Percentiles rank a stretch among this genome's conserved stretches.
phyloP scores from a whole-genome alignment of 2,113 vertebrate genomes.

The Chelonoidis abingdonii region DNA sequence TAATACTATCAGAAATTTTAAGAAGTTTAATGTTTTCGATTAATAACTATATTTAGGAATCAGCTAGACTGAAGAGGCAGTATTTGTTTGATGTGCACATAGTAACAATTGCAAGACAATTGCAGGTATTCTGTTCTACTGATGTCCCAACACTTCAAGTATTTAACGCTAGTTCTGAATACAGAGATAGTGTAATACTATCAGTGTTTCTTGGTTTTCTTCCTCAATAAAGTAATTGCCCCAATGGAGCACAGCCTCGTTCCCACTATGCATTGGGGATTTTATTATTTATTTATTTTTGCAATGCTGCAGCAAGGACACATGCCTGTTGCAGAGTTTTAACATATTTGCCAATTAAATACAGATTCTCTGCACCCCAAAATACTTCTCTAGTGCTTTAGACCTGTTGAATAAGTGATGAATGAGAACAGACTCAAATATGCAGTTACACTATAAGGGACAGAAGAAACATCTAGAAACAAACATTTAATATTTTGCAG shows the following conservation, averaged over 20 bases:
- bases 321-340: neutral
- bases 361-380: neutral
- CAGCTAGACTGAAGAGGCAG: neutral
- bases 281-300: neutral
- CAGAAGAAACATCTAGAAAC: constrained; percentile 31
- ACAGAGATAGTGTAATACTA: neutral
- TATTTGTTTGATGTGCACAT: neutral
- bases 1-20: no score
- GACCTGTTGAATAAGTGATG: constrained; percentile 21
- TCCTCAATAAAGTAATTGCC: neutral
- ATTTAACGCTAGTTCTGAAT: neutral
- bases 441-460: constrained; percentile 11
- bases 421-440: constrained; percentile 44
- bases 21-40: neutral
- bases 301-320: neutral
- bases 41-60: neutral
- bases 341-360: neutral
- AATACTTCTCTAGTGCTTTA: neutral
- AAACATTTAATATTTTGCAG: constrained; percentile 34
- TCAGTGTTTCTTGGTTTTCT: neutral
- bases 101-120: neutral
- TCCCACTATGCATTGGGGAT: neutral
- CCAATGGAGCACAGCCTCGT: neutral
- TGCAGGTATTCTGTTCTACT: neutral
- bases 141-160: neutral